Percentiles rank a stretch among this genome's conserved stretches.
phyloP scores from a whole-genome alignment of 2,113 vertebrate species.

The Myrmecobius fasciatus region DNA sequence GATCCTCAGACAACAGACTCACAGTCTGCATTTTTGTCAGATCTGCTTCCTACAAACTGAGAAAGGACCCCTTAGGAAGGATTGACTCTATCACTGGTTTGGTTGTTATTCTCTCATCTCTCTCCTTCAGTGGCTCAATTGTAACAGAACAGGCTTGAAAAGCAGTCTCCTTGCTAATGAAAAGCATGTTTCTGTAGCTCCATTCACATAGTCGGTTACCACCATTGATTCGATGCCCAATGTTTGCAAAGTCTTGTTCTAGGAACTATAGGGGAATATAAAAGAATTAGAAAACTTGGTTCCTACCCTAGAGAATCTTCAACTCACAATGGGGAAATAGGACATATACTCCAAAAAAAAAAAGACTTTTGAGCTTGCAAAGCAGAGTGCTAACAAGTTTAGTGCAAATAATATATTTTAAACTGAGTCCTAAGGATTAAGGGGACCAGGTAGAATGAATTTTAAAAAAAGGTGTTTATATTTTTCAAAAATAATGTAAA shows the following conservation, averaged over 20 bases:
- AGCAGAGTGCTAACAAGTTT: neutral
- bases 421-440: neutral
- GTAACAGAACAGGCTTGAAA: conserved; percentile 35
- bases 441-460: neutral
- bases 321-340: conserved; percentile 32
- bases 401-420: conserved; percentile 26
- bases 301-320: neutral
- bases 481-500: neutral
- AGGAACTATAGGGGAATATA: conserved; percentile 26
- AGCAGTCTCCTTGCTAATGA: conserved; percentile 47
- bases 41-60: conserved; percentile 42
- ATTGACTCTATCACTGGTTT: neutral
- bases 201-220: conserved; percentile 7
- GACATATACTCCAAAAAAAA: conserved; percentile 10
- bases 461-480: neutral
- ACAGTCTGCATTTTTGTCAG: neutral
- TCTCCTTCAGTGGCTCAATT: neutral
- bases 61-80: neutral
- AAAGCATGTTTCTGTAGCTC: conserved; percentile 33
- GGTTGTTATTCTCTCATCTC: neutral
- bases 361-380: conserved; percentile 19
- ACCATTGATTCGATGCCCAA: conserved; percentile 16
- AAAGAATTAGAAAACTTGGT: conserved; percentile 45
- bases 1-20: neutral
- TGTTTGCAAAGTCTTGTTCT: conserved; percentile 37